A percentile compares a stretch with the other conserved stretches of the same genome.
Evolutionary conservation across 2,888 invertebrate species (phyloP).

Genomic region (Ichneumon xanthorius): DNA sequence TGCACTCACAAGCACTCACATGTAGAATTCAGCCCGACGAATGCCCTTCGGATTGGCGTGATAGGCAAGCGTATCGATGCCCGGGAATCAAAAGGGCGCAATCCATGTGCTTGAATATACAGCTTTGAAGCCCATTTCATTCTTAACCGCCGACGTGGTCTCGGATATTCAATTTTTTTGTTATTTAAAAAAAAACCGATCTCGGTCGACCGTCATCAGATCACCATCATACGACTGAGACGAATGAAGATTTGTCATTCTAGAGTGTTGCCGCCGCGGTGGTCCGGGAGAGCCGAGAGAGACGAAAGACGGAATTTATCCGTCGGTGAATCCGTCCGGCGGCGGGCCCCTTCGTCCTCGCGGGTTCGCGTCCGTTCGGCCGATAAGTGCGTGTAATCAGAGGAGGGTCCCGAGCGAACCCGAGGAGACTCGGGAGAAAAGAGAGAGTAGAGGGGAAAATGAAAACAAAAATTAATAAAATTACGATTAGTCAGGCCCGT

Average conservation of each 20-base stretch:
- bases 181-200: neutral
- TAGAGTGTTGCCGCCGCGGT: neutral
- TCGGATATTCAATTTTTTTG: constrained; percentile 46
- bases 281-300: neutral
- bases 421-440: neutral
- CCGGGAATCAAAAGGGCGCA: neutral
- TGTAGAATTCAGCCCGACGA: too few relatives aligned
- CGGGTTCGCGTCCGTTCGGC: neutral
- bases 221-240: neutral
- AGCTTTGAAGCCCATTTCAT: neutral
- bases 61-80: neutral
- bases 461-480: neutral
- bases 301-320: constrained; percentile 47
- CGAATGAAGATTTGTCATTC: constrained; percentile 23
- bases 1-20: too few relatives aligned
- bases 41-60: too few relatives aligned
- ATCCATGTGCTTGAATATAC: neutral
- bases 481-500: constrained; percentile 57
- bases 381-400: constrained; percentile 34
- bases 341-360: neutral
- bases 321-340: constrained; percentile 1
- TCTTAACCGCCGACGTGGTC: constrained; percentile 10
- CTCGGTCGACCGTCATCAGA: constrained; percentile 3
- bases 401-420: neutral
- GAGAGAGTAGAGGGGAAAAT: neutral